Percentiles rank a stretch among this genome's conserved stretches.
These are phyloP conservation scores for Cephus rjabovi DNA, from an alignment of 2,888 invertebrate species.

Conservation along the genomic window DNA sequence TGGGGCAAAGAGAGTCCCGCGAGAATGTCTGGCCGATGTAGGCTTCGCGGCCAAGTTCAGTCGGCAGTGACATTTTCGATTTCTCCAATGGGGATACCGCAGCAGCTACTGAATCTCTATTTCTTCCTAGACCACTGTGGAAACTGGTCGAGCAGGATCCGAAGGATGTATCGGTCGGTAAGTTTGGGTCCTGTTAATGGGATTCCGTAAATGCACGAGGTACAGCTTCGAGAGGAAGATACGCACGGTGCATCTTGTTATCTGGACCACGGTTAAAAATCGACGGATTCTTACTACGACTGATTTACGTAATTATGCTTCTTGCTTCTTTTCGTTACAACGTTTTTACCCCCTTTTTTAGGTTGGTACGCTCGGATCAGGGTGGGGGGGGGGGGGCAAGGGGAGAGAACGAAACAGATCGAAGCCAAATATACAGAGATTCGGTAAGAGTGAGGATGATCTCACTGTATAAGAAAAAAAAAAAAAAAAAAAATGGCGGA, in stretches of 20 bases:
- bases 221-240: neutral
- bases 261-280: neutral
- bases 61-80: constrained; percentile 21
- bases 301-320: neutral
- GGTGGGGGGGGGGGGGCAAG: accelerated
- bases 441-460: constrained; percentile 9
- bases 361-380: neutral
- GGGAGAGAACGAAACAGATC: neutral
- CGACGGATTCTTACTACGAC: neutral
- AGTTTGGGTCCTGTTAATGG: neutral
- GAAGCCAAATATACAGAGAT: neutral
- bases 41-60: constrained; percentile 38
- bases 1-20: neutral
- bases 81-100: constrained; percentile 11
- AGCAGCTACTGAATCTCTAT: neutral
- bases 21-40: constrained; percentile 23
- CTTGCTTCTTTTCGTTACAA: neutral
- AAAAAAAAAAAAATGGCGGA: neutral
- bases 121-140: neutral
- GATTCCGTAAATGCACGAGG: neutral
- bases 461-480: constrained; percentile 10
- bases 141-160: neutral
- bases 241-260: neutral
- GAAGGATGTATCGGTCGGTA: neutral
- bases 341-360: neutral